These are phyloP conservation scores for Hippocampus comes DNA, from an alignment of 2,113 vertebrate genomes.

Conservation along the genomic window DNA sequence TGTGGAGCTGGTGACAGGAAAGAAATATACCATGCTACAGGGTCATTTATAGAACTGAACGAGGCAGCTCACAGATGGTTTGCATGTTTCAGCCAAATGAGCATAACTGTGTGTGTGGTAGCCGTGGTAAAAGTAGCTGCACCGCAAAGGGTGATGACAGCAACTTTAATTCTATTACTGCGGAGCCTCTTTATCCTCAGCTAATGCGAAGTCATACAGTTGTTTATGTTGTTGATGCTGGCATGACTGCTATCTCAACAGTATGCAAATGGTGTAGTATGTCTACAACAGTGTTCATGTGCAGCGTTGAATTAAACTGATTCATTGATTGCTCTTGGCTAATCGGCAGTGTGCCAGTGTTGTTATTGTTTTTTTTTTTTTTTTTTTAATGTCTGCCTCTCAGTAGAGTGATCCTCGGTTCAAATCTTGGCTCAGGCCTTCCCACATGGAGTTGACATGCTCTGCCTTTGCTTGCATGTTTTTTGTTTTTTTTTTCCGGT, in stretches of 20 bases:
- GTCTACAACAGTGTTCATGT: too few relatives aligned
- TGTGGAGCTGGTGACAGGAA: slow-evolving; percentile 28
- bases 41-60: slow-evolving; percentile 37
- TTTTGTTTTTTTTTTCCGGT: too few relatives aligned
- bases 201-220: neutral
- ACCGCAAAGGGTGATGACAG: neutral
- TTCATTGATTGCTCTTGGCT: neutral
- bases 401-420: too few relatives aligned
- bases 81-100: slow-evolving; percentile 20
- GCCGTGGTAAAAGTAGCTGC: neutral
- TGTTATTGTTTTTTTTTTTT: too few relatives aligned
- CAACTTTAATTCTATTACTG: neutral
- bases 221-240: neutral
- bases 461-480: too few relatives aligned
- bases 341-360: neutral
- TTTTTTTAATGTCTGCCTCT: too few relatives aligned
- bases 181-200: neutral
- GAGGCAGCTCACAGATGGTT: slow-evolving; percentile 34
- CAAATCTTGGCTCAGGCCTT: too few relatives aligned
- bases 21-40: slow-evolving; percentile 32
- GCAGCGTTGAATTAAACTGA: neutral
- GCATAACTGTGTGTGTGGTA: slow-evolving; percentile 5
- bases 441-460: too few relatives aligned
- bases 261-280: neutral
- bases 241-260: neutral